These are phyloP conservation scores for Corapipo altera DNA, from an alignment of 2,113 vertebrate genomes.

Conservation along the genomic window DNA sequence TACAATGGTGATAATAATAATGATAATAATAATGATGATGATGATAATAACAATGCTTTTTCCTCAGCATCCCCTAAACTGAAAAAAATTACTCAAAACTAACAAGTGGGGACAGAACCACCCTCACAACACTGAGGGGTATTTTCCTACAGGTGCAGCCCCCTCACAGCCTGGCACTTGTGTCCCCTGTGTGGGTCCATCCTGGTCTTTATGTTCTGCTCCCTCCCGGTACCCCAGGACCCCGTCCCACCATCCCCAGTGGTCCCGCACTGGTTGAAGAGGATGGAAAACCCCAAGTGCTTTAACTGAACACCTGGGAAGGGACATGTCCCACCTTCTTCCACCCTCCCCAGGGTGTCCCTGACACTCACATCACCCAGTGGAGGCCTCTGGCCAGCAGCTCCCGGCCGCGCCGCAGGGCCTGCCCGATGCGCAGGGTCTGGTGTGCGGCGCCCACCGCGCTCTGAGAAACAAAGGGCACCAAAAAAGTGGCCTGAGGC, in stretches of 20 bases:
- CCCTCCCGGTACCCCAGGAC: not conserved
- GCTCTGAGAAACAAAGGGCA: constrained; percentile 65
- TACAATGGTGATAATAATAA: not conserved
- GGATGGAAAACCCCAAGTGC: rapidly evolving
- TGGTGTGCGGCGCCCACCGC: constrained; percentile 82
- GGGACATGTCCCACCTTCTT: not conserved
- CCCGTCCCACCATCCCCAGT: not conserved
- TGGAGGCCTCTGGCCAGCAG: constrained; percentile 83
- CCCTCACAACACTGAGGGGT: rapidly evolving
- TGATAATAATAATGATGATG: not conserved
- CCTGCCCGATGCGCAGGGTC: constrained; percentile 76
- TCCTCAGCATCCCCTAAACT: not conserved
- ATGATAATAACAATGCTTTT: rapidly evolving
- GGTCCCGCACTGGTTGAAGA: rapidly evolving
- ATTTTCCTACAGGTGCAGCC: not conserved
- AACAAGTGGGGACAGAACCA: not conserved
- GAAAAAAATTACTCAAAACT: not conserved
- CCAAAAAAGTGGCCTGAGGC: not conserved
- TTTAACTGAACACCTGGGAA: not conserved
- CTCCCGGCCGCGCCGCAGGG: constrained; percentile 75
- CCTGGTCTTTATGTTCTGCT: rapidly evolving
- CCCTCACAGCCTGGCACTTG: rapidly evolving
- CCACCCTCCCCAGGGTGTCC: rapidly evolving
- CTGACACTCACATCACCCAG: constrained; percentile 81
- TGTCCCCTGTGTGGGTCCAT: rapidly evolving